Evolutionary conservation across 1,140 invertebrate genomes (phyloP).

Genomic region (Dysdera silvatica): DNA sequence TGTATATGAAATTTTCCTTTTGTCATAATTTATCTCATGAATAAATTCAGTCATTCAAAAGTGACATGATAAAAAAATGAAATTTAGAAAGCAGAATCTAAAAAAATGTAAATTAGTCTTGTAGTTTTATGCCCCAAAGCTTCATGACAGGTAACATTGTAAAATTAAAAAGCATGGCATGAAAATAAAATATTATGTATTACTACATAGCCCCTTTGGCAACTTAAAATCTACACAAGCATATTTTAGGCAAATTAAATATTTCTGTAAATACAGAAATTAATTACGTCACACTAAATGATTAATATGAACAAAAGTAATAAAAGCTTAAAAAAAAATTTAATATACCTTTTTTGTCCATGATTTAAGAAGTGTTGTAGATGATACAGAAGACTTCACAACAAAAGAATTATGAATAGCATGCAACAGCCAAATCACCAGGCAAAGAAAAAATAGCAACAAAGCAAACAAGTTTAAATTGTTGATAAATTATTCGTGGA

Average conservation of each 20-base stretch:
- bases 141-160: too few relatives aligned
- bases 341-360: constrained; percentile 15
- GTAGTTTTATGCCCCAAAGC: too few relatives aligned
- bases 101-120: too few relatives aligned
- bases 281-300: too few relatives aligned
- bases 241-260: background rate
- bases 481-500: too few relatives aligned
- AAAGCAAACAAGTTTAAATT: constrained; percentile 1
- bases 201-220: background rate
- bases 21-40: too few relatives aligned
- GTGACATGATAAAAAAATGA: too few relatives aligned
- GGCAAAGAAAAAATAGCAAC: constrained; percentile 1
- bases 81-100: too few relatives aligned
- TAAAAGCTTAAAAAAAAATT: background rate
- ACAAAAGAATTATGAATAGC: constrained; percentile 26
- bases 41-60: too few relatives aligned
- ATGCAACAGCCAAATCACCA: constrained; percentile 29
- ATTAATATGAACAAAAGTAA: background rate
- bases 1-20: too few relatives aligned
- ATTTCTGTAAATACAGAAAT: background rate
- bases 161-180: too few relatives aligned
- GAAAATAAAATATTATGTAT: too few relatives aligned
- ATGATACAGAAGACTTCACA: constrained; percentile 23
- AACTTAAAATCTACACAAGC: background rate
- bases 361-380: background rate